Conservation (phyloP, 2,888 invertebrate genomes). For the Perizoma flavofasciatum region DNA sequence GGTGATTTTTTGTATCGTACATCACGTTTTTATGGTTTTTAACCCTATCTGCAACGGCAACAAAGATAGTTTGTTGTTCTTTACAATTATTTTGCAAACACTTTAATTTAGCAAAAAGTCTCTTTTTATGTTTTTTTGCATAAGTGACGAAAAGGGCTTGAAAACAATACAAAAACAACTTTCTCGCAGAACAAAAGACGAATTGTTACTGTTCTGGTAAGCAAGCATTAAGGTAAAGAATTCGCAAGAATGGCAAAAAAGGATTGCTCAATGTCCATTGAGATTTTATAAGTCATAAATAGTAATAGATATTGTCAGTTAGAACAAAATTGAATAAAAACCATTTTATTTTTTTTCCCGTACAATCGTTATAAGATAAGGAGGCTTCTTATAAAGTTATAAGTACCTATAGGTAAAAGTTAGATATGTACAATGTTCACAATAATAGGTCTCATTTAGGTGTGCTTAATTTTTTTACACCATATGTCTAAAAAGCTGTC, state of each 20-base stretch:
- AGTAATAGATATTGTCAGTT: too few relatives aligned
- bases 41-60: slow-evolving; percentile 11
- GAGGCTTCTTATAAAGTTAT: too few relatives aligned
- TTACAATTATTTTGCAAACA: slow-evolving; percentile 36
- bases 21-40: slow-evolving; percentile 33
- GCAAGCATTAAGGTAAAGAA: slow-evolving; percentile 60
- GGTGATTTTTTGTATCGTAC: slow-evolving; percentile 47
- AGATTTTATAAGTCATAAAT: too few relatives aligned
- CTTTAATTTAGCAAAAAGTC: slow-evolving; percentile 23
- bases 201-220: slow-evolving; percentile 50
- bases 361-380: too few relatives aligned
- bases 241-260: slow-evolving; percentile 29
- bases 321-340: too few relatives aligned
- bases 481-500: too few relatives aligned
- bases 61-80: slow-evolving; percentile 30
- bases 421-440: too few relatives aligned
- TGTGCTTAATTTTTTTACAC: too few relatives aligned
- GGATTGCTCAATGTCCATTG: slow-evolving; percentile 12
- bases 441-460: too few relatives aligned
- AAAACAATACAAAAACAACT: slow-evolving; percentile 61
- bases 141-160: slow-evolving; percentile 68
- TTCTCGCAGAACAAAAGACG: slow-evolving; percentile 66
- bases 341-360: too few relatives aligned
- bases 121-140: slow-evolving; percentile 44
- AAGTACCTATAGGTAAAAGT: too few relatives aligned